Evolutionary conservation across 2,888 invertebrate genomes (phyloP).

Genomic region (Eudasyphora cyanicolor): DNA sequence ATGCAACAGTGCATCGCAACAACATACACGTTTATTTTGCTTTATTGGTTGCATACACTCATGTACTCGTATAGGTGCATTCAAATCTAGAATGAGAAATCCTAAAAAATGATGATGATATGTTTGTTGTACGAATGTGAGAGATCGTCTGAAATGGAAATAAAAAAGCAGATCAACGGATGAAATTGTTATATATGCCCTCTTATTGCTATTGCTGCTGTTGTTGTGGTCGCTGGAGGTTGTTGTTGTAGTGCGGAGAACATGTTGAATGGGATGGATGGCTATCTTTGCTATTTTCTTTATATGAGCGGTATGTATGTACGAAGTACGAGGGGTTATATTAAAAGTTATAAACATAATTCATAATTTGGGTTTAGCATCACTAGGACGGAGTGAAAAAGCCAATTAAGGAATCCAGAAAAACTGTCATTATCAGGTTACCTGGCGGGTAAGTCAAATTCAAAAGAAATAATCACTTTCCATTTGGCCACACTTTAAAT

Average conservation of each 20-base stretch:
- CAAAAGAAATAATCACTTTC: no score
- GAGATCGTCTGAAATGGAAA: slow-evolving; percentile 8
- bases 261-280: slow-evolving; percentile 49
- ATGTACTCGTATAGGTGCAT: no score
- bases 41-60: no score
- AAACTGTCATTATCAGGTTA: no score
- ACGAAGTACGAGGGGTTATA: neutral
- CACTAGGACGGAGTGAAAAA: no score
- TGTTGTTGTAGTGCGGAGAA: neutral
- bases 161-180: slow-evolving; percentile 45
- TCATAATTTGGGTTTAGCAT: no score
- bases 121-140: slow-evolving; percentile 25
- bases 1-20: slow-evolving; percentile 9
- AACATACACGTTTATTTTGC: neutral
- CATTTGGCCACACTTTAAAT: no score
- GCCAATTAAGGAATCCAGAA: no score
- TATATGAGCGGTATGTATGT: slow-evolving; percentile 2
- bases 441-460: no score
- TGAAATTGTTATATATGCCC: slow-evolving; percentile 37
- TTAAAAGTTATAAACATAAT: no score
- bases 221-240: neutral
- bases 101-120: slow-evolving; percentile 22
- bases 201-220: neutral
- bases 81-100: slow-evolving; percentile 31
- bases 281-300: slow-evolving; percentile 38